phyloP scores from a whole-genome alignment of 2,888 invertebrate species.

The Sminthurides aquaticus region DNA sequence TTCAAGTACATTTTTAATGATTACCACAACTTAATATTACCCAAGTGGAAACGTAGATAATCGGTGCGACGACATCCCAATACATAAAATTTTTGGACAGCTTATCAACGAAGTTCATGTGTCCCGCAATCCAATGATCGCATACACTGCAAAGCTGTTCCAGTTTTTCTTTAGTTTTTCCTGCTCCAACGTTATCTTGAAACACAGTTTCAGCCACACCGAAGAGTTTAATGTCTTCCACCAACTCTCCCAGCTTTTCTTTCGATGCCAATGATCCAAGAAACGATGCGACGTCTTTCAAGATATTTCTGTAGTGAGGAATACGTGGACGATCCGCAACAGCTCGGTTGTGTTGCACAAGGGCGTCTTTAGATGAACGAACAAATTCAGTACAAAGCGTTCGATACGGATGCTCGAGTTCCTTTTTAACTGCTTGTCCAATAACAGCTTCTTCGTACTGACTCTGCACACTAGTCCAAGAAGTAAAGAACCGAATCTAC shows the following conservation, averaged over 20 bases:
- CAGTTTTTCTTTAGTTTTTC: slow-evolving; percentile 4
- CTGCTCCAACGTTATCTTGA: not conserved
- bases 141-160: slow-evolving; percentile 24
- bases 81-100: slow-evolving; percentile 40
- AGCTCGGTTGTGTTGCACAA: slow-evolving; percentile 28
- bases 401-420: slow-evolving; percentile 13
- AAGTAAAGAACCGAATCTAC: slow-evolving; percentile 35
- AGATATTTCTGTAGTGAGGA: slow-evolving; percentile 37
- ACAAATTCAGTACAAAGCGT: not conserved
- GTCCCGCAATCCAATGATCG: slow-evolving; percentile 36
- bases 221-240: not conserved
- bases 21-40: not conserved
- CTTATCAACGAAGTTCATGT: slow-evolving; percentile 35
- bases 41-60: slow-evolving; percentile 32
- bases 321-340: slow-evolving; percentile 43
- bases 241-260: slow-evolving; percentile 28
- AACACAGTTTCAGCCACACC: not conserved
- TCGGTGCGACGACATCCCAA: slow-evolving; percentile 38
- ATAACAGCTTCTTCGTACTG: slow-evolving; percentile 5
- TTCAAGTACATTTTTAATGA: too few relatives aligned
- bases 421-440: not conserved
- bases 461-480: slow-evolving; percentile 28
- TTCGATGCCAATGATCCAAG: slow-evolving; percentile 46
- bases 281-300: slow-evolving; percentile 52
- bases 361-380: not conserved